phyloP scores from a whole-genome alignment of 2,113 vertebrate genomes.

The Agelaius tricolor region DNA sequence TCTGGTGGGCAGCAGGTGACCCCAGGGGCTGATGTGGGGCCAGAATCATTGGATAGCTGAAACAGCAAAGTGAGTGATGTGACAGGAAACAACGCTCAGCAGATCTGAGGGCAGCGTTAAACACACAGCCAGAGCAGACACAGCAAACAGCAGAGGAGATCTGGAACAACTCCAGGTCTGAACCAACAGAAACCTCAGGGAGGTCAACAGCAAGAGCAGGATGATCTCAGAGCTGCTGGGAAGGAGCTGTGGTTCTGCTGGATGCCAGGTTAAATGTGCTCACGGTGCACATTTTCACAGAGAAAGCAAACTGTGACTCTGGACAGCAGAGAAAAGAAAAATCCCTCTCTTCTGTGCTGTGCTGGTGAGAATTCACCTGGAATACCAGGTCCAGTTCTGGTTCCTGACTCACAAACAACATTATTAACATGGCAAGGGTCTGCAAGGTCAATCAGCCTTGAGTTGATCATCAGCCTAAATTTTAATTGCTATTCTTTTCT shows the following conservation, averaged over 20 bases:
- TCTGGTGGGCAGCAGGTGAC: background rate
- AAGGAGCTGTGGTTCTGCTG: background rate
- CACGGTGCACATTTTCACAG: background rate
- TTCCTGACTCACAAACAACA: background rate
- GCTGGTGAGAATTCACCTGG: background rate
- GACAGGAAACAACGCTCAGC: conserved; percentile 1
- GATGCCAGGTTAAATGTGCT: background rate
- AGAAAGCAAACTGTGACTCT: background rate
- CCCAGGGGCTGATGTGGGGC: background rate
- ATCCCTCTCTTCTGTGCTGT: rapidly evolving
- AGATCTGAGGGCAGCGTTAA: background rate
- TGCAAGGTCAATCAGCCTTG: background rate
- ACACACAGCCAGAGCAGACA: background rate
- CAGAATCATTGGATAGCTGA: background rate
- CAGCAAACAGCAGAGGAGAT: background rate
- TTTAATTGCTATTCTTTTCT: background rate
- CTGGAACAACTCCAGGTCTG: background rate
- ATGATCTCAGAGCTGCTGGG: background rate
- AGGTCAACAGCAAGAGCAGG: background rate
- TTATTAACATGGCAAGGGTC: background rate
- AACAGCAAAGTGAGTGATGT: background rate
- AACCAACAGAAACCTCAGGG: background rate
- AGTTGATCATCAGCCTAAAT: background rate
- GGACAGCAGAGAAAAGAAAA: background rate
- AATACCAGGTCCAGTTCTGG: background rate